Evolutionary conservation across 2,888 invertebrate genomes (phyloP).

Genomic region (Unio delphinus): DNA sequence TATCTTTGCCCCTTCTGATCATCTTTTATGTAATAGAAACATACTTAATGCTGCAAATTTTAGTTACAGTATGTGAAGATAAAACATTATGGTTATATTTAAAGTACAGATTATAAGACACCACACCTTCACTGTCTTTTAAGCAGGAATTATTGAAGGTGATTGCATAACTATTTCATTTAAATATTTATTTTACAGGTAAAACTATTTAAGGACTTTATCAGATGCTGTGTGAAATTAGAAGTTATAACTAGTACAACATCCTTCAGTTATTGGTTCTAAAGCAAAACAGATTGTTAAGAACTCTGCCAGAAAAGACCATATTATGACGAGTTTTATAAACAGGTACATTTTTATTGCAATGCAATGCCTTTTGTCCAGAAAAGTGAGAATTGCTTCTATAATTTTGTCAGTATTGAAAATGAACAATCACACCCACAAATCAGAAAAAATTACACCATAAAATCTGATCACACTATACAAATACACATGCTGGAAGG

Average conservation of each 20-base stretch:
- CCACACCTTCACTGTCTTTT: neutral
- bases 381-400: too few relatives aligned
- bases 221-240: conserved; percentile 11
- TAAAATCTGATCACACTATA: too few relatives aligned
- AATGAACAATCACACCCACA: too few relatives aligned
- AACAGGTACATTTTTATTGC: too few relatives aligned
- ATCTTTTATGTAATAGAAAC: too few relatives aligned
- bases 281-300: conserved; percentile 4
- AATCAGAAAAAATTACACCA: too few relatives aligned
- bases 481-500: too few relatives aligned
- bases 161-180: neutral
- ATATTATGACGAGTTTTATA: neutral
- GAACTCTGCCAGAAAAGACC: conserved; percentile 6
- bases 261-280: conserved; percentile 7
- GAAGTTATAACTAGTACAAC: conserved; percentile 2
- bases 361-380: too few relatives aligned
- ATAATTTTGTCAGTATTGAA: too few relatives aligned
- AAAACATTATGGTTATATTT: neutral
- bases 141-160: conserved; percentile 12
- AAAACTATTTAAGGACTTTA: conserved; percentile 11
- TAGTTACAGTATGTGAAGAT: too few relatives aligned
- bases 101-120: too few relatives aligned
- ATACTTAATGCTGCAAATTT: too few relatives aligned
- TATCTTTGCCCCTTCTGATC: neutral
- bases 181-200: conserved; percentile 3